Evolutionary conservation across 2,113 vertebrate species (phyloP).

Genomic region (Neolamprologus sp.): DNA sequence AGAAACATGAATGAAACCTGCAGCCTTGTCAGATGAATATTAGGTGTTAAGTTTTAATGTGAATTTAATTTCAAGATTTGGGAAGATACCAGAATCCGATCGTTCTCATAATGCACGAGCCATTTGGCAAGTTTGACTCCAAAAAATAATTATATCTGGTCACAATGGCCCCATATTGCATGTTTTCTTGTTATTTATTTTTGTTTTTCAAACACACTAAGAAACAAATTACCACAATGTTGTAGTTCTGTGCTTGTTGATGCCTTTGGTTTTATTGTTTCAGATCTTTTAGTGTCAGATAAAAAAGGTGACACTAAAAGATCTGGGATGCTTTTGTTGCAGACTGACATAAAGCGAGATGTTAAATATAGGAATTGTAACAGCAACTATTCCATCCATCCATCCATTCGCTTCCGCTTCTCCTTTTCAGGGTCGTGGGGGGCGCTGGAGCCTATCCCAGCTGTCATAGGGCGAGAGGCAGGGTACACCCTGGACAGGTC

Average conservation of each 20-base stretch:
- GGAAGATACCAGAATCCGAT: background rate
- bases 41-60: background rate
- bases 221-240: background rate
- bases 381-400: rapidly evolving
- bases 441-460: too few species aligned
- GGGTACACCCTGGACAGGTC: too few species aligned
- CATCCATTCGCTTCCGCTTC: too few species aligned
- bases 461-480: too few species aligned
- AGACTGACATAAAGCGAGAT: background rate
- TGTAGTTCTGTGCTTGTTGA: background rate
- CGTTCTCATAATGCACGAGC: background rate
- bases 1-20: background rate
- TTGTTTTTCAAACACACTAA: background rate
- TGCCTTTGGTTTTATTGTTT: background rate
- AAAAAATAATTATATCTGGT: background rate
- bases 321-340: background rate
- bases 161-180: too few species aligned
- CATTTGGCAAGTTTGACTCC: rapidly evolving
- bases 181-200: background rate
- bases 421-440: too few species aligned
- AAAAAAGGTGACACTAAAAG: background rate
- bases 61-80: background rate
- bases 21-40: background rate
- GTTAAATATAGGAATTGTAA: background rate
- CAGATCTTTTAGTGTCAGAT: rapidly evolving